Evolutionary conservation across 1,140 invertebrate species (phyloP), one percentile per base, ranked within the genome.

Genomic region (Drosophila virilis): DNA sequence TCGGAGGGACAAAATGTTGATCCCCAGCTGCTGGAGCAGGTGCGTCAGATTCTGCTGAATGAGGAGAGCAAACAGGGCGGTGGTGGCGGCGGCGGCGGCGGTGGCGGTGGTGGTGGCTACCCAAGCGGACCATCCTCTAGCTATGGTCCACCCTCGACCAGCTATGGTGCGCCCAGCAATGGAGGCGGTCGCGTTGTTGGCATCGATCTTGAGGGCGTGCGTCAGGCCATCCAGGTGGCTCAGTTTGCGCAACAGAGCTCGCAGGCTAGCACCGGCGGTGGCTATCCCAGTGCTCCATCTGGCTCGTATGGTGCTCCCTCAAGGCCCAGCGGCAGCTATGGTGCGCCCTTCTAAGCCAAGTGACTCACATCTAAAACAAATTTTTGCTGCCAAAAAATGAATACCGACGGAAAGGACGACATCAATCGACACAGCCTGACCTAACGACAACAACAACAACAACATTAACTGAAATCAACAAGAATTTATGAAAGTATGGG

Each of bases 1-100:
- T 95, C 93, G 72, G 96, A 97, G 90, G 96, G 96, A 51, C 95
- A 95, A 78, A 94, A 95, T 92, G 96, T 97, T 50, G 96, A 97
- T 92, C 94, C 94, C 43, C 94, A 95, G 68, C 94, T 97, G 59
- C 93, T 97, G 57, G 96, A 97, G 89, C 96, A 97, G 91, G 95
- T 97, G 79, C 95, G 96, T 77, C 95, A 96, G 92, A 96, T 97
- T 88, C 93, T 97, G 52, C 93, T 97, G 68, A 96, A 96, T 86
- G 96, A 97, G 91, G 96, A 97, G 92, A 94, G 95, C 90, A 94
- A 94, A 68, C 92, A 93, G 5, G 89, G 92, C 13, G 93, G 93
- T 7, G 75, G 75, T 9, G 91, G 91, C 73, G 86, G 82, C 2
- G 89, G 75, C 92, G 93, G 93, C 78, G 93, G 77, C 83, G 93